phyloP scores from a whole-genome alignment of 2,113 vertebrate genomes.

The Percina caprodes region DNA sequence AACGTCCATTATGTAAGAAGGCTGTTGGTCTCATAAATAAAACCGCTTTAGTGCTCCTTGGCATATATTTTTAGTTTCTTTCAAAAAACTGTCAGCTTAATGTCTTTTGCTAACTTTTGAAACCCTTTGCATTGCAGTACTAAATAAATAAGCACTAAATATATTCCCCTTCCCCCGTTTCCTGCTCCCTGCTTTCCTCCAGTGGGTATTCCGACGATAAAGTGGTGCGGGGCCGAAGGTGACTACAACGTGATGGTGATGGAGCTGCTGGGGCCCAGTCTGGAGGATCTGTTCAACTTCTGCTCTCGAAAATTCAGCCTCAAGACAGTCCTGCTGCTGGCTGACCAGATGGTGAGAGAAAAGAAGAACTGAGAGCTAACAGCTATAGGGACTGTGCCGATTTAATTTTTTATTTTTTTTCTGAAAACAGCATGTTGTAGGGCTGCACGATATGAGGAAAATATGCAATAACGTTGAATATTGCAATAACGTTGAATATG shows the following conservation, averaged over 20 bases:
- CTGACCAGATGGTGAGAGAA: slow-evolving; percentile 95
- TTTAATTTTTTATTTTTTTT: too few species aligned
- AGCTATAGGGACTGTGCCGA: not conserved
- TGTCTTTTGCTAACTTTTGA: not conserved
- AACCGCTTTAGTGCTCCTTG: too few species aligned
- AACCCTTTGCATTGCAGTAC: not conserved
- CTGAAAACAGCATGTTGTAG: too few species aligned
- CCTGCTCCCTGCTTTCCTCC: not conserved
- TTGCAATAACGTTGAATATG: too few species aligned
- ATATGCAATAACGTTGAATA: too few species aligned
- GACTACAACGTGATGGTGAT: slow-evolving; percentile 99
- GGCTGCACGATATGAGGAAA: too few species aligned
- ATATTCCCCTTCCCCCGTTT: too few species aligned
- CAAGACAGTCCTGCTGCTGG: slow-evolving; percentile 95
- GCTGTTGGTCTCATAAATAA: too few species aligned
- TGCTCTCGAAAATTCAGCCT: slow-evolving; percentile 98
- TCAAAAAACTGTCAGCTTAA: not conserved
- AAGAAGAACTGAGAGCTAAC: slow-evolving; percentile 29
- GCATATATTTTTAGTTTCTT: too few species aligned
- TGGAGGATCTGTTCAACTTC: slow-evolving; percentile 99
- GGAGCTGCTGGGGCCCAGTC: slow-evolving; percentile 96
- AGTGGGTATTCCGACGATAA: slow-evolving; percentile 97
- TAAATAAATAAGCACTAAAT: not conserved
- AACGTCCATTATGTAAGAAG: too few species aligned
- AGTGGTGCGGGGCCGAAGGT: slow-evolving; percentile 97